phyloP scores from a whole-genome alignment of 2,888 invertebrate species.

The Dolichopus griseipennis region DNA sequence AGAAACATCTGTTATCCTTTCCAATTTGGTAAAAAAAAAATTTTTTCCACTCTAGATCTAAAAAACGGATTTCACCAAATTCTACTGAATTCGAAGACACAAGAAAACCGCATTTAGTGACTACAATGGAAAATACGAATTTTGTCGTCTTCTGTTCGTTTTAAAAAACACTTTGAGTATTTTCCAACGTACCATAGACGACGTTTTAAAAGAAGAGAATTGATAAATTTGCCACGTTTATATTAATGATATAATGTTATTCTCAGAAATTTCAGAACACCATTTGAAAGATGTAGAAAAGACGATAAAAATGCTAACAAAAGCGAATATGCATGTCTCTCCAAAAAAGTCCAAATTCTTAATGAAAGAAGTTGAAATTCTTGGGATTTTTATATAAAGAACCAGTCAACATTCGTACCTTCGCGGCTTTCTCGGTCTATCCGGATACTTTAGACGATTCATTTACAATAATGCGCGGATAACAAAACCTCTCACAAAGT shows the following conservation, averaged over 20 bases:
- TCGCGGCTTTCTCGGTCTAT: background rate
- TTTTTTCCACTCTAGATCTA: background rate
- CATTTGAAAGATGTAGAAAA: background rate
- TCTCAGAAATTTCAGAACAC: background rate
- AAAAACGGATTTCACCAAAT: slow-evolving; percentile 13
- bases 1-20: background rate
- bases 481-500: too few species aligned
- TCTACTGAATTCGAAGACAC: slow-evolving; percentile 13
- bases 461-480: too few species aligned
- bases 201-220: background rate
- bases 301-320: too few species aligned
- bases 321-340: too few species aligned
- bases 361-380: background rate
- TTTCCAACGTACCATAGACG: slow-evolving; percentile 10
- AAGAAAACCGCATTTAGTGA: slow-evolving; percentile 17
- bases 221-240: background rate
- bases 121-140: slow-evolving; percentile 15
- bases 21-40: background rate
- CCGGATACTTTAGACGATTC: too few species aligned
- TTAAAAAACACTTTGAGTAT: slow-evolving; percentile 14
- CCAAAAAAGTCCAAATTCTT: too few species aligned
- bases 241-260: background rate
- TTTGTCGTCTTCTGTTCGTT: slow-evolving; percentile 14
- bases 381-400: background rate
- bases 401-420: background rate